phyloP scores from a whole-genome alignment of 2,113 vertebrate genomes.

The Beaufortia kweichowensis region DNA sequence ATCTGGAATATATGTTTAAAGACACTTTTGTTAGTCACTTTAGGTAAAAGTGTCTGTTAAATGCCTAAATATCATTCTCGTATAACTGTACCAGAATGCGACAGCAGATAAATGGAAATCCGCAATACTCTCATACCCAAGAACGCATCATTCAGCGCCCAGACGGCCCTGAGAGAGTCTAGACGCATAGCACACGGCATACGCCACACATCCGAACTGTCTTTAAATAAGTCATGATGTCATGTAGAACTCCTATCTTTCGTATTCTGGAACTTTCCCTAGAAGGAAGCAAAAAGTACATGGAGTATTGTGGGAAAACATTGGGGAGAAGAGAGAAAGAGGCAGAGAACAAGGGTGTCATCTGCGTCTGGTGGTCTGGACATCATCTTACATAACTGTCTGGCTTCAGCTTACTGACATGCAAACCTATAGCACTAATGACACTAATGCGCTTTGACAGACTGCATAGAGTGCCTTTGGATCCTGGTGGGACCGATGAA shows the following conservation, averaged over 20 bases:
- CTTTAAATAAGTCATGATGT: slow-evolving; percentile 20
- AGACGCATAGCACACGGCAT: not conserved
- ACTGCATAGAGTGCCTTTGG: slow-evolving; percentile 21
- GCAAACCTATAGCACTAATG: slow-evolving; percentile 43
- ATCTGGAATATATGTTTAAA: too few species aligned
- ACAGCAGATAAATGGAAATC: not conserved
- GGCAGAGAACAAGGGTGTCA: slow-evolving; percentile 20
- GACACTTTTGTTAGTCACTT: too few species aligned
- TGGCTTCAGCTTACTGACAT: slow-evolving; percentile 43
- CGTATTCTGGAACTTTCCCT: slow-evolving; percentile 11
- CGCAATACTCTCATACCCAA: not conserved
- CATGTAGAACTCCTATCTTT: not conserved
- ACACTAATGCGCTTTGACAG: slow-evolving; percentile 42
- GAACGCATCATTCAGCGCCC: not conserved
- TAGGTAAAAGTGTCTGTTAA: too few species aligned
- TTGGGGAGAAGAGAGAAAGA: not conserved
- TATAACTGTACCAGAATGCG: not conserved
- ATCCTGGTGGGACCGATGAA: slow-evolving; percentile 1
- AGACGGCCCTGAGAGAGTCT: not conserved
- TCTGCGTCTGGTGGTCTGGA: slow-evolving; percentile 41
- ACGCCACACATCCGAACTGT: not conserved
- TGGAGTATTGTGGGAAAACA: slow-evolving; percentile 12
- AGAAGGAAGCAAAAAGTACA: slow-evolving; percentile 12
- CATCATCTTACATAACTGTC: slow-evolving; percentile 51
- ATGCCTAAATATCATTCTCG: too few species aligned